A percentile compares a stretch with the other conserved stretches of the same genome.
phyloP scores from a whole-genome alignment of 2,888 invertebrate genomes.

The Oxyscelio sp. region DNA sequence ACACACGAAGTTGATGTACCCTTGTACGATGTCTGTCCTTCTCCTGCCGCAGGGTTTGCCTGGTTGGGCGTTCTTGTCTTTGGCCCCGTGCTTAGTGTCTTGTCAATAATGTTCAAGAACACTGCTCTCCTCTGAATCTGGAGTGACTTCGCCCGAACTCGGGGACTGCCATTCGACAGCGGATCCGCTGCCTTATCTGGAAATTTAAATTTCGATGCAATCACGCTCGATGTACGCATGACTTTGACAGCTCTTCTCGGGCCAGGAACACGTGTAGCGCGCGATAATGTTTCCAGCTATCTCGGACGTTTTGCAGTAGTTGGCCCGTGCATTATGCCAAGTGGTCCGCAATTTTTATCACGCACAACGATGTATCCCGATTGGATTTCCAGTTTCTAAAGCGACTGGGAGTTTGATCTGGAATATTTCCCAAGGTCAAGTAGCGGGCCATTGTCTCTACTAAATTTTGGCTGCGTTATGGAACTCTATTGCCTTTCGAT shows the following conservation, averaged over 20 bases:
- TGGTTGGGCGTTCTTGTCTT: constrained; percentile 45
- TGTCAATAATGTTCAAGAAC: constrained; percentile 57
- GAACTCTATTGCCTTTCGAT: background rate
- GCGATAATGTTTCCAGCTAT: constrained; percentile 58
- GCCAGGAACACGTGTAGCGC: constrained; percentile 80
- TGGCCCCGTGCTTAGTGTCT: constrained; percentile 52
- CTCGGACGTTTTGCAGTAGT: constrained; percentile 20
- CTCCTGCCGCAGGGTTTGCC: constrained; percentile 58
- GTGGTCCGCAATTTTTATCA: constrained; percentile 15
- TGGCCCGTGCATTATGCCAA: constrained; percentile 15
- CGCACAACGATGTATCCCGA: background rate
- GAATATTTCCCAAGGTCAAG: constrained; percentile 46
- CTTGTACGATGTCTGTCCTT: constrained; percentile 78
- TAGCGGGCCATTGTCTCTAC: constrained; percentile 28
- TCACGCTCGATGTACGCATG: constrained; percentile 55
- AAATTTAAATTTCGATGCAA: constrained; percentile 72
- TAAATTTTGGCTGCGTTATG: constrained; percentile 5
- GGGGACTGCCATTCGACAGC: constrained; percentile 29
- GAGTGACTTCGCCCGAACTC: constrained; percentile 42
- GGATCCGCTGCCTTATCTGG: constrained; percentile 59
- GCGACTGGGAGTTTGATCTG: constrained; percentile 9
- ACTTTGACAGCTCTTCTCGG: constrained; percentile 65
- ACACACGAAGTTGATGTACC: constrained; percentile 87
- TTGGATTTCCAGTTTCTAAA: constrained; percentile 21
- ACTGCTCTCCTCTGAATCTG: constrained; percentile 53